These are phyloP conservation scores for Esox masquinongy DNA, from an alignment of 2,797 vertebrate genomes.

Conservation along the genomic window DNA sequence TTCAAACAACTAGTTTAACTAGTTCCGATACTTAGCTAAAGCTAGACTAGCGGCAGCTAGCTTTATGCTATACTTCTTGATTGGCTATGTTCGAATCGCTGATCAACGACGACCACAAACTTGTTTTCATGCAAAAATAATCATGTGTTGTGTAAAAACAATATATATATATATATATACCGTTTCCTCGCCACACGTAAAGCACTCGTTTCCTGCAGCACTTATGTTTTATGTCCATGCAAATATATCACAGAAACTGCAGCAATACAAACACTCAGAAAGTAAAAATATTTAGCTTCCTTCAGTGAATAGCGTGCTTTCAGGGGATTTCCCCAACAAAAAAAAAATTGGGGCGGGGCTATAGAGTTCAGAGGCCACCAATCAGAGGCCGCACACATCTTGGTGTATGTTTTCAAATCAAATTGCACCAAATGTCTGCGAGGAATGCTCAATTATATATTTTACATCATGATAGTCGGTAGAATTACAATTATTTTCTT, in stretches of 20 bases:
- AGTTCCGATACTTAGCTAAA: no score
- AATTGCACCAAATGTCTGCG: neutral
- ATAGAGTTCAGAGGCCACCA: conserved; percentile 1
- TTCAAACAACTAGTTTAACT: neutral
- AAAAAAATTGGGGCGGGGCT: neutral
- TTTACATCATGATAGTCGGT: neutral
- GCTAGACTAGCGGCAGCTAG: neutral
- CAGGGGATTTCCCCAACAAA: conserved; percentile 17
- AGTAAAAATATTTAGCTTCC: conserved; percentile 55
- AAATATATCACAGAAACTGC: fast-evolving
- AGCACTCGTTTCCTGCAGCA: neutral
- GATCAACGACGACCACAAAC: neutral
- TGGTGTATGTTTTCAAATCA: neutral
- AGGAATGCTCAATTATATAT: neutral
- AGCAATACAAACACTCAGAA: fast-evolving
- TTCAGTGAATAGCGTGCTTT: neutral
- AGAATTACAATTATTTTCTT: neutral
- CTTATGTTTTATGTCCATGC: neutral
- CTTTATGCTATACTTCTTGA: neutral
- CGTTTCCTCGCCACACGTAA: conserved; percentile 4
- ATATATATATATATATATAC: conserved; percentile 10
- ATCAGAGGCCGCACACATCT: conserved; percentile 41
- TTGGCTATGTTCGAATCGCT: neutral
- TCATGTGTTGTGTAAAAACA: no score
- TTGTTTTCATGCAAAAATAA: neutral